These are phyloP conservation scores for Orthochromis malagaraziensis DNA, from an alignment of 2,113 vertebrate species.

Conservation along the genomic window DNA sequence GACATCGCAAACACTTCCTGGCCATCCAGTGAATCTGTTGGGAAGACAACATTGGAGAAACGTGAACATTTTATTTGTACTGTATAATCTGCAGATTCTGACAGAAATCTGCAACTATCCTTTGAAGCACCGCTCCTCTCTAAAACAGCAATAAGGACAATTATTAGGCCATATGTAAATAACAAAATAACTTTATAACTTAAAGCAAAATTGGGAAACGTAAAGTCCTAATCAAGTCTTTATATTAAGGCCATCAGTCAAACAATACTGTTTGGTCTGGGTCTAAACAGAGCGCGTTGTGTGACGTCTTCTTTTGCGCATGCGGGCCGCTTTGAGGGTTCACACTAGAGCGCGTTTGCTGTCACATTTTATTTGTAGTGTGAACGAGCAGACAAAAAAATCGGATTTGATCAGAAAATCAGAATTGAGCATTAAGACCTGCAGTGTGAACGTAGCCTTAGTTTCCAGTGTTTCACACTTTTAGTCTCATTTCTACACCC, in stretches of 20 bases:
- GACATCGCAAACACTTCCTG: too few relatives aligned
- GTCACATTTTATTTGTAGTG: background rate
- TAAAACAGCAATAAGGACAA: too few relatives aligned
- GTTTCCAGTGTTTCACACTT: background rate
- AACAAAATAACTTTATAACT: too few relatives aligned
- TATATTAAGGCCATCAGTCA: background rate
- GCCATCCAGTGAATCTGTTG: too few relatives aligned
- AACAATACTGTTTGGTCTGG: background rate
- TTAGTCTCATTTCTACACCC: background rate
- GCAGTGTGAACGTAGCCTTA: background rate
- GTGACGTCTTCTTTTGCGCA: background rate
- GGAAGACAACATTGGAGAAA: too few relatives aligned
- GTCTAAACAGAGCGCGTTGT: fast-evolving
- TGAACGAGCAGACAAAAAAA: background rate
- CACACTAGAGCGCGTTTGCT: fast-evolving
- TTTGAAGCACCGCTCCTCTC: too few relatives aligned
- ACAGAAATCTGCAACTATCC: too few relatives aligned
- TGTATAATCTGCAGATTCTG: too few relatives aligned
- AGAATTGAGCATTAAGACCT: background rate
- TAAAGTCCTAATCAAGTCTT: background rate
- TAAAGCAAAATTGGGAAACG: background rate
- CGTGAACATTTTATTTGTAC: too few relatives aligned
- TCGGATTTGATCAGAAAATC: background rate
- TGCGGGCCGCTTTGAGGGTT: background rate
- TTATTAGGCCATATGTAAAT: too few relatives aligned